Evolutionary conservation across 2,113 vertebrate genomes (phyloP).

Genomic region (Sebastes schlegelii): DNA sequence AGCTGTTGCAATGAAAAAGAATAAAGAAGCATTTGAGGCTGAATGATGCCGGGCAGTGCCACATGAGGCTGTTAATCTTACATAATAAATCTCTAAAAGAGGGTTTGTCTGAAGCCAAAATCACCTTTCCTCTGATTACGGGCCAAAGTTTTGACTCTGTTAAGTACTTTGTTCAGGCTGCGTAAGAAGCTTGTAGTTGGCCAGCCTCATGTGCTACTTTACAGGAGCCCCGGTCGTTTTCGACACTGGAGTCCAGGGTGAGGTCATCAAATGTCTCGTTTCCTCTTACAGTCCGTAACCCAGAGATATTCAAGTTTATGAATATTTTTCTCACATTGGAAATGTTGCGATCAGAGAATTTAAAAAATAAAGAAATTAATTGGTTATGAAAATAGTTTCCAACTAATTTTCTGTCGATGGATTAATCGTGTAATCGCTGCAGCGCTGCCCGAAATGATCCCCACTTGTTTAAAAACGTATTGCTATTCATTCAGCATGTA

Average conservation of each 20-base stretch:
- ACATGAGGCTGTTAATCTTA: conserved; percentile 19
- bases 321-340: too few relatives aligned
- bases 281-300: too few relatives aligned
- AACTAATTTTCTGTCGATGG: not conserved
- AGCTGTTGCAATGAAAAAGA: conserved; percentile 5
- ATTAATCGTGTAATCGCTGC: not conserved
- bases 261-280: not conserved
- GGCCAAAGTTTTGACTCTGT: not conserved
- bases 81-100: conserved; percentile 13
- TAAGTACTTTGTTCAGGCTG: not conserved
- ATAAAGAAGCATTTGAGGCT: not conserved
- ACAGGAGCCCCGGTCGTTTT: too few relatives aligned
- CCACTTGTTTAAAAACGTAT: not conserved
- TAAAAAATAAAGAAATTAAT: too few relatives aligned
- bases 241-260: not conserved
- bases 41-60: not conserved
- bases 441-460: not conserved
- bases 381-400: too few relatives aligned
- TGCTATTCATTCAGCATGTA: not conserved
- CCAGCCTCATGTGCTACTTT: not conserved
- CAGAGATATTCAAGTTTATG: too few relatives aligned
- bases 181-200: not conserved
- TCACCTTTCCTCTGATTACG: conserved; percentile 3
- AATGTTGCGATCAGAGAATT: too few relatives aligned
- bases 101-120: conserved; percentile 4